Conservation (phyloP, 2,888 invertebrate genomes). For the Ischnus inquisitorius region DNA sequence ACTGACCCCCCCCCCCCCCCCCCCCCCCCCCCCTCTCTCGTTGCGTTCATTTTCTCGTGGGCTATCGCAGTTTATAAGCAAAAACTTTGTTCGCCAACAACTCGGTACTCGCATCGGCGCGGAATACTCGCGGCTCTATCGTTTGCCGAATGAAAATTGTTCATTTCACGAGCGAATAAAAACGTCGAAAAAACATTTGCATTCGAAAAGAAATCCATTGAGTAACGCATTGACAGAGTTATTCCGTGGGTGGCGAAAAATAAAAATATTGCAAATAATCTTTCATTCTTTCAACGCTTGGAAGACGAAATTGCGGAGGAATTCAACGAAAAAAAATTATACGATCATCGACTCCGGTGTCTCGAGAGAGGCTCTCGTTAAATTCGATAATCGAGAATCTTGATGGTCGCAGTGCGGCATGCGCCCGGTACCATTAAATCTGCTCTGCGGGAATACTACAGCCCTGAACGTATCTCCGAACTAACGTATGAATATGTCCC, state of each 20-base stretch:
- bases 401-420: slow-evolving; percentile 7
- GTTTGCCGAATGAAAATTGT: too few relatives aligned
- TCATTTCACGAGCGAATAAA: too few relatives aligned
- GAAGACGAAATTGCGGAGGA: neutral
- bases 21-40: too few relatives aligned
- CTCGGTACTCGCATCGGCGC: neutral
- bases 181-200: too few relatives aligned
- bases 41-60: neutral
- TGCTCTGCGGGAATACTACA: neutral
- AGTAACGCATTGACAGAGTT: too few relatives aligned
- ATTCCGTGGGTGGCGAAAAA: too few relatives aligned
- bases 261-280: too few relatives aligned
- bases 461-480: neutral
- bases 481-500: slow-evolving; percentile 14
- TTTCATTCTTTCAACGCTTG: too few relatives aligned
- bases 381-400: slow-evolving; percentile 1
- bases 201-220: too few relatives aligned
- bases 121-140: neutral
- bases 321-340: neutral
- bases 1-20: too few relatives aligned
- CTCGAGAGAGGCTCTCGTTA: neutral
- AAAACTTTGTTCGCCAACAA: slow-evolving; percentile 5
- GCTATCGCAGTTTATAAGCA: slow-evolving; percentile 10
- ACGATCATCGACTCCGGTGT: neutral
- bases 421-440: slow-evolving; percentile 12